phyloP scores from a whole-genome alignment of 1,140 invertebrate species.

The Latrodectus geometricus region DNA sequence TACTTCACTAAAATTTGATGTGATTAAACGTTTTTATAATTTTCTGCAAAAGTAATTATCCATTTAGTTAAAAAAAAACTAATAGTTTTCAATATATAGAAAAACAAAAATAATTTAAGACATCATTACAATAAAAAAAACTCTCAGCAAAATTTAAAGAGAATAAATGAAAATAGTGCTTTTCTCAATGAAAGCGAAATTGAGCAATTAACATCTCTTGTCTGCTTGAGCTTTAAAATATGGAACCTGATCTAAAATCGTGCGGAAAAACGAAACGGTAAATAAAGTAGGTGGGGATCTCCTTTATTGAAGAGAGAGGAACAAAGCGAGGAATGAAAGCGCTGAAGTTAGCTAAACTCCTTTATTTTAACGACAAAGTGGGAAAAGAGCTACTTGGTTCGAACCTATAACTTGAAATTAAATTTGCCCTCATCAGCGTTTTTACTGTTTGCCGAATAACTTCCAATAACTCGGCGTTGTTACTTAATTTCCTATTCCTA shows the following conservation, averaged over 20 bases:
- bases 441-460: constrained; percentile 59
- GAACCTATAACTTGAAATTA: constrained; percentile 57
- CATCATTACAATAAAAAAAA: no score
- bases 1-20: no score
- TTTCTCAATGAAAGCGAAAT: no score
- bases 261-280: not conserved
- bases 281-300: not conserved
- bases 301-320: constrained; percentile 29
- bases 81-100: no score
- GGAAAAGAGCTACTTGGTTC: constrained; percentile 10
- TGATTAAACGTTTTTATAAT: no score
- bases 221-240: not conserved
- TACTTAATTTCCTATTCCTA: constrained; percentile 60
- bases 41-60: no score
- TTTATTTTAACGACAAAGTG: constrained; percentile 40
- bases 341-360: constrained; percentile 38
- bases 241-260: not conserved
- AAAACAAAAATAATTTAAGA: no score
- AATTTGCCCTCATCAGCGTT: constrained; percentile 51
- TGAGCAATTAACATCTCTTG: no score
- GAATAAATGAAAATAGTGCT: no score
- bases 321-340: constrained; percentile 14
- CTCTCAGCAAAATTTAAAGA: no score
- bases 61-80: no score
- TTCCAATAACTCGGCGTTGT: constrained; percentile 56